These are phyloP conservation scores for Drosophila albomicans DNA, from an alignment of 1,140 invertebrate genomes.

Conservation along the genomic window DNA sequence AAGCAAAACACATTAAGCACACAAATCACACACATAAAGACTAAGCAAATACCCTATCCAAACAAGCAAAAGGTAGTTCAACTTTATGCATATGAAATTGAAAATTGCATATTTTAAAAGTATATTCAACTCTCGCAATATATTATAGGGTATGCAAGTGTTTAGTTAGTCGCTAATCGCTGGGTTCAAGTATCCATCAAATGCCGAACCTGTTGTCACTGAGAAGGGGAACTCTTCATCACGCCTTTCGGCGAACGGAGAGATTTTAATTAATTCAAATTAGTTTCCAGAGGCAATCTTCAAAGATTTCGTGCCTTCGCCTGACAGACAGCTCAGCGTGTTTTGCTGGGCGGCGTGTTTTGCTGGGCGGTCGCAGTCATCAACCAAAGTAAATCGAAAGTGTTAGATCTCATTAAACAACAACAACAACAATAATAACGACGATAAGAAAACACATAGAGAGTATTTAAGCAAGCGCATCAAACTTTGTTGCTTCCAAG, in stretches of 20 bases:
- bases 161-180: background rate
- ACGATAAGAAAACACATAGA: background rate
- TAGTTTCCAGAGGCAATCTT: constrained; percentile 15
- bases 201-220: constrained; percentile 21
- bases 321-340: background rate
- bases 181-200: constrained; percentile 9
- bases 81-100: background rate
- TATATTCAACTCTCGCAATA: no score
- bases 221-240: background rate
- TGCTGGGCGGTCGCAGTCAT: no score
- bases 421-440: no score
- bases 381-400: constrained; percentile 19
- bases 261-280: constrained; percentile 38
- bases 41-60: background rate
- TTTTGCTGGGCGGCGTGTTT: no score
- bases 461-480: background rate
- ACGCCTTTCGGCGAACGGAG: constrained; percentile 12
- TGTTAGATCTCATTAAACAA: constrained; percentile 14
- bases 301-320: background rate
- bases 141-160: constrained; percentile 7
- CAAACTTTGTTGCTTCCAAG: no score
- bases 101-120: background rate
- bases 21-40: constrained; percentile 3
- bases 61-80: background rate
- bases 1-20: constrained; percentile 19